These are phyloP conservation scores for Cotesia glomerata DNA, from an alignment of 1,140 invertebrate genomes.

Conservation along the genomic window DNA sequence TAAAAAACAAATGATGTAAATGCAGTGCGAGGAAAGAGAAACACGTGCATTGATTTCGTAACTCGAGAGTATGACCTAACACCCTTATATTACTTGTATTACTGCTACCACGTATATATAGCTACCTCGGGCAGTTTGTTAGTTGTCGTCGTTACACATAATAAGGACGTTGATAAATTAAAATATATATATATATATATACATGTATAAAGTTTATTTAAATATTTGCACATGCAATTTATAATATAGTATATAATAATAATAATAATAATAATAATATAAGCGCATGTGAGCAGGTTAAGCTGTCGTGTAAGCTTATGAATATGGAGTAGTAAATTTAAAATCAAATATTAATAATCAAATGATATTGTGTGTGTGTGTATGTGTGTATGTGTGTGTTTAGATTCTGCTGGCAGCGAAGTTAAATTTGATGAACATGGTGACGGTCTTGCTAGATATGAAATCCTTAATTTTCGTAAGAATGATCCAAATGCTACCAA, in stretches of 20 bases:
- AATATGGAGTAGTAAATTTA: slow-evolving; percentile 5
- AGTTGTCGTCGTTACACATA: too few relatives aligned
- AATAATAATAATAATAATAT: too few relatives aligned
- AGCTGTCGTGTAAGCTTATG: background rate
- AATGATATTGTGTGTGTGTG: slow-evolving; percentile 12
- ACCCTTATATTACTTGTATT: too few relatives aligned
- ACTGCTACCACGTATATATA: too few relatives aligned
- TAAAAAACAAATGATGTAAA: background rate
- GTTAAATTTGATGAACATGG: slow-evolving; percentile 73
- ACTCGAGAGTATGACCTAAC: background rate
- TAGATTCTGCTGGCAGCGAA: slow-evolving; percentile 71
- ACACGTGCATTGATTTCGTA: background rate
- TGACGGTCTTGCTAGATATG: slow-evolving; percentile 73
- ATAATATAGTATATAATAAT: background rate
- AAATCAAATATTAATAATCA: background rate
- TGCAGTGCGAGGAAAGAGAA: background rate
- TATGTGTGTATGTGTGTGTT: slow-evolving; percentile 14
- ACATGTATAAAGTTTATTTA: background rate
- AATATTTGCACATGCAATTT: background rate
- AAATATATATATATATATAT: background rate
- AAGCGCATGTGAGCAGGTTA: background rate
- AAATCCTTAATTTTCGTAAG: slow-evolving; percentile 69
- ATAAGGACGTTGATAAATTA: too few relatives aligned
- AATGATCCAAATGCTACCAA: slow-evolving; percentile 59
- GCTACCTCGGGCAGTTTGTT: too few relatives aligned